Percentiles rank a stretch among this genome's conserved stretches.
These are phyloP conservation scores for Bimastos eiseni DNA, from an alignment of 2,888 invertebrate genomes.

Conservation along the genomic window DNA sequence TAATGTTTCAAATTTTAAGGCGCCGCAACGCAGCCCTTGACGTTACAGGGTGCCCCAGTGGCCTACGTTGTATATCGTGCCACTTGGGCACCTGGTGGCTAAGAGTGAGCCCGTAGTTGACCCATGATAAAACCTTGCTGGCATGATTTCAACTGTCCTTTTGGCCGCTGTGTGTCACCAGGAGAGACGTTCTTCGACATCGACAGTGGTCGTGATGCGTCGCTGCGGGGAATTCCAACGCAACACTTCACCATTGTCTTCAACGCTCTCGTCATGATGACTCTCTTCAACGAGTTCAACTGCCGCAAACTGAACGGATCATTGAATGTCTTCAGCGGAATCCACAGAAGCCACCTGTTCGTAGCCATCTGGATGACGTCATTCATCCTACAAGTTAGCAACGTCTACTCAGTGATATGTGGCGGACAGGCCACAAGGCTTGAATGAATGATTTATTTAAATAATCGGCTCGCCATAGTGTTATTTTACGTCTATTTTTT, in stretches of 20 bases:
- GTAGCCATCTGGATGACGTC: conserved; percentile 27
- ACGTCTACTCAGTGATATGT: background rate
- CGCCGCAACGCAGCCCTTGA: too few species aligned
- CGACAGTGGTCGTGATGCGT: conserved; percentile 28
- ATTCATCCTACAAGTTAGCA: conserved; percentile 29
- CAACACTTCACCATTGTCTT: conserved; percentile 37
- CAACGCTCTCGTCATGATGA: conserved; percentile 34
- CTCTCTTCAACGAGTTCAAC: conserved; percentile 35
- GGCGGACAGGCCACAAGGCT: too few species aligned
- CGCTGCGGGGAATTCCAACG: conserved; percentile 32
- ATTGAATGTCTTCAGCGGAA: conserved; percentile 30
- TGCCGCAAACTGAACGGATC: conserved; percentile 34
- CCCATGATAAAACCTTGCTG: too few species aligned
- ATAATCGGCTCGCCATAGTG: too few species aligned
- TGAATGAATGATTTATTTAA: too few species aligned
- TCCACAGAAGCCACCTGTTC: conserved; percentile 29
- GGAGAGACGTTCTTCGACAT: conserved; percentile 32
- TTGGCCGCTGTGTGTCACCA: background rate
- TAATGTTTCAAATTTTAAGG: too few species aligned
- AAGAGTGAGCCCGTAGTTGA: too few species aligned
- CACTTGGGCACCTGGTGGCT: too few species aligned
- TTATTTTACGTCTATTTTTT: too few species aligned
- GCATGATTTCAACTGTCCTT: background rate
- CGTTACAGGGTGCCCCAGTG: too few species aligned
- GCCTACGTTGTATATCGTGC: too few species aligned